A percentile compares a stretch with the other conserved stretches of the same genome.
Evolutionary conservation across 2,888 invertebrate genomes (phyloP).

Genomic region (Galeruca laticollis): DNA sequence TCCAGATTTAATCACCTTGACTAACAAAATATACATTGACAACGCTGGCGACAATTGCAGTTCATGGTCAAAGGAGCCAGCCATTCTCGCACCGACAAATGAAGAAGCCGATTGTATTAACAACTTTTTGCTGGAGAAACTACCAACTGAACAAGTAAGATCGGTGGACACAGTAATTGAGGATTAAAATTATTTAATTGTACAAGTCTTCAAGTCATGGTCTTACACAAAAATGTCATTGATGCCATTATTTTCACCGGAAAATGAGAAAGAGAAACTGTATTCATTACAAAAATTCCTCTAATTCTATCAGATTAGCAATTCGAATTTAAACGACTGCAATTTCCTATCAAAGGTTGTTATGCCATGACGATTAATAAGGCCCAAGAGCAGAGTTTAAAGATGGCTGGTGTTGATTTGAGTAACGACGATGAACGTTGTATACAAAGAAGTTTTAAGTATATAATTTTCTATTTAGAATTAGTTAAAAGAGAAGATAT

Average conservation of each 20-base stretch:
- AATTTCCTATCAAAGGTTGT: conserved; percentile 24
- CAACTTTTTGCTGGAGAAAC: background rate
- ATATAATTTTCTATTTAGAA: too few species aligned
- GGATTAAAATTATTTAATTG: background rate
- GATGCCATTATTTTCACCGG: background rate
- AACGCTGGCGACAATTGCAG: background rate
- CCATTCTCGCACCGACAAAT: background rate
- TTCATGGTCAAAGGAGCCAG: background rate
- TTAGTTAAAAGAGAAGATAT: too few species aligned
- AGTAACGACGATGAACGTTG: too few species aligned
- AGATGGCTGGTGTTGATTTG: conserved; percentile 26
- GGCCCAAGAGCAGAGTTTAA: conserved; percentile 18
- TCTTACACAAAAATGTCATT: too few species aligned
- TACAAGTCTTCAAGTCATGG: background rate
- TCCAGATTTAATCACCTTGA: background rate
- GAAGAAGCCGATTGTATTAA: background rate
- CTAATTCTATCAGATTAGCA: conserved; percentile 4
- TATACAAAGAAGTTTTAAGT: too few species aligned
- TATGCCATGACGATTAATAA: conserved; percentile 32
- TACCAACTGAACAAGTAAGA: background rate
- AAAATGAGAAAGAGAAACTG: background rate
- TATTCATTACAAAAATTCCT: conserved; percentile 3
- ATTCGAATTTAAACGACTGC: conserved; percentile 16
- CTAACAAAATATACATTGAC: background rate
- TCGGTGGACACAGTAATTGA: too few species aligned